Evolutionary conservation across 2,888 invertebrate species (phyloP).

Genomic region (Sarcophaga subvicina): DNA sequence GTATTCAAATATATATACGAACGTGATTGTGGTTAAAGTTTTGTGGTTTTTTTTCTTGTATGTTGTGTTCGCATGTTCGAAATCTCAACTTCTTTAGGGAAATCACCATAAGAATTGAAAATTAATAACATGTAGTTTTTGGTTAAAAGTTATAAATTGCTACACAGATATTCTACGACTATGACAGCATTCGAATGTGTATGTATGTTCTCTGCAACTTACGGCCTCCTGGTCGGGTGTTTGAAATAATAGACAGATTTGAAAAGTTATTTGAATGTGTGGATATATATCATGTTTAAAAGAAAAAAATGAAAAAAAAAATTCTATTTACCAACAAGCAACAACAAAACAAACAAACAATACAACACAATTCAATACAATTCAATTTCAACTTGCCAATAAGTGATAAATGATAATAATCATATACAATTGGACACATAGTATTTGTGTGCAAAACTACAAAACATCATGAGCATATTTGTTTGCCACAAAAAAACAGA

Average conservation of each 20-base stretch:
- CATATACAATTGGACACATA: neutral
- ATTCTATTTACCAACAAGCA: no score
- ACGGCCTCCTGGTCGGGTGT: neutral
- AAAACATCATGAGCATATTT: neutral
- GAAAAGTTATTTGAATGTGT: no score
- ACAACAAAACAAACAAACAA: neutral
- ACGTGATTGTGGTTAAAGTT: neutral
- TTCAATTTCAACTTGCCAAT: constrained; percentile 42
- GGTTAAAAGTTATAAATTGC: constrained; percentile 45
- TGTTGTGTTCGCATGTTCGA: neutral
- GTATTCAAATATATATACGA: no score
- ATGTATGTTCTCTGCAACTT: neutral
- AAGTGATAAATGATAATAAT: constrained; percentile 53
- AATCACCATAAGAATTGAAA: constrained; percentile 30
- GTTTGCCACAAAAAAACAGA: neutral
- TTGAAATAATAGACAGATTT: neutral
- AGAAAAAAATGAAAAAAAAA: no score
- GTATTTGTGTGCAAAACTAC: neutral
- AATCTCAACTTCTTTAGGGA: neutral
- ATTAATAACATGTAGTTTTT: constrained; percentile 44
- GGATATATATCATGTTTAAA: no score
- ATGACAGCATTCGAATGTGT: neutral
- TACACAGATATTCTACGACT: neutral
- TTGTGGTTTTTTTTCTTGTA: neutral
- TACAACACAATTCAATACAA: constrained; percentile 11